Evolutionary conservation across 1,140 invertebrate genomes (phyloP).

Genomic region (Leguminivora glycinivorella): DNA sequence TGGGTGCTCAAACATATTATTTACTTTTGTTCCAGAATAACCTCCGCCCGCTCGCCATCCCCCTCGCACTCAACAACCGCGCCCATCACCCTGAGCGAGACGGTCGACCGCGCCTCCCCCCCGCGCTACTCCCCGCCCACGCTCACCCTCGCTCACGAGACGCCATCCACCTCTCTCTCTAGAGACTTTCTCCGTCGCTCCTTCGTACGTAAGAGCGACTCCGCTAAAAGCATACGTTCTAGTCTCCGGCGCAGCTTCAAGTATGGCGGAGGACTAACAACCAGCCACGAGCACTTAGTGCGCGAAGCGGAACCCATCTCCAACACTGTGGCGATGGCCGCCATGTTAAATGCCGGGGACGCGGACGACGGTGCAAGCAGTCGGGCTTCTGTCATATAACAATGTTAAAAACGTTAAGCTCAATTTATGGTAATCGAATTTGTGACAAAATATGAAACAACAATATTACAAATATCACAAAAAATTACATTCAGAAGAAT

Average conservation of each 20-base stretch:
- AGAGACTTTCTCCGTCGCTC: constrained; percentile 61
- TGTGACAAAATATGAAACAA: too few relatives aligned
- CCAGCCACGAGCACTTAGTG: constrained; percentile 66
- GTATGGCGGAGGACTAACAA: constrained; percentile 59
- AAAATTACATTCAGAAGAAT: too few relatives aligned
- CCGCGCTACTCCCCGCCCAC: constrained; percentile 50
- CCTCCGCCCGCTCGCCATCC: constrained; percentile 49
- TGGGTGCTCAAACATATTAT: not conserved
- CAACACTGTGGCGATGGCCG: constrained; percentile 65
- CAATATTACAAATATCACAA: too few relatives aligned
- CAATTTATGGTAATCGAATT: too few relatives aligned
- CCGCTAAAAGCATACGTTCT: constrained; percentile 65
- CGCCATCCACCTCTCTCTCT: constrained; percentile 49
- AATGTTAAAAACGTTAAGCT: constrained; percentile 31
- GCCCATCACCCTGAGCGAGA: constrained; percentile 71
- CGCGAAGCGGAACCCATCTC: constrained; percentile 69
- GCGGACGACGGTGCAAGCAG: constrained; percentile 42
- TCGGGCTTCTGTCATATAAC: constrained; percentile 66
- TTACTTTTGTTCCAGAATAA: constrained; percentile 52
- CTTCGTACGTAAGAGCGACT: constrained; percentile 67
- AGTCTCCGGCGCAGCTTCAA: constrained; percentile 67
- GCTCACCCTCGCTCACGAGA: constrained; percentile 53
- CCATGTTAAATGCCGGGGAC: constrained; percentile 42
- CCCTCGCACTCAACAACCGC: constrained; percentile 47
- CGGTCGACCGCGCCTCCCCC: constrained; percentile 50